These are phyloP conservation scores for Antechinus stuartii DNA, from an alignment of 2,113 vertebrate genomes.

Conservation along the genomic window DNA sequence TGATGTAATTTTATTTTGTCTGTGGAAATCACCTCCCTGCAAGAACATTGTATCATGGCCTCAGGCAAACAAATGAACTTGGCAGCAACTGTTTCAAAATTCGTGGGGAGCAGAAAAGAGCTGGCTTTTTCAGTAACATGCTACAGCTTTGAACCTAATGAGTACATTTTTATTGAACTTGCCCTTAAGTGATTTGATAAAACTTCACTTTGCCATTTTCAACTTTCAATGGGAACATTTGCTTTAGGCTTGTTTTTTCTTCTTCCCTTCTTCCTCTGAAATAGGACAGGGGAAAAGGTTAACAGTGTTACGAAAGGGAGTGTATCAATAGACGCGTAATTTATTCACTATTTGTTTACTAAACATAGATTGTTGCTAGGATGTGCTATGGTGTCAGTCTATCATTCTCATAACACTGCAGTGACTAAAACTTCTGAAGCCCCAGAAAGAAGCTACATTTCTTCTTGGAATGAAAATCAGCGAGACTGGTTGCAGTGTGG, in stretches of 20 bases:
- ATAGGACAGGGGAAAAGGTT: slow-evolving; percentile 35
- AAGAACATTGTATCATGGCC: neutral
- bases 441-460: slow-evolving; percentile 29
- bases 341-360: slow-evolving; percentile 60
- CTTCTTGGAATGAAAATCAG: neutral
- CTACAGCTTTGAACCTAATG: neutral
- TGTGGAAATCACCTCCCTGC: neutral
- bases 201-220: neutral
- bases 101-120: neutral
- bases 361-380: slow-evolving; percentile 77
- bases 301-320: slow-evolving; percentile 46
- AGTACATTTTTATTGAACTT: neutral
- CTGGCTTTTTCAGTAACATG: neutral
- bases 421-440: slow-evolving; percentile 25
- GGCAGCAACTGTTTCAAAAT: neutral
- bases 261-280: neutral
- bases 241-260: neutral
- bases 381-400: slow-evolving; percentile 1
- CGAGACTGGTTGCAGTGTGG: neutral
- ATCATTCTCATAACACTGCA: neutral
- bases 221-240: neutral
- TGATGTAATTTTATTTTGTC: neutral
- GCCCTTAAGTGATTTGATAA: neutral
- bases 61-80: neutral
- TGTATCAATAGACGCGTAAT: slow-evolving; percentile 31